Evolutionary conservation across 64 coral and sea anemone species (phyloP), one percentile per base, ranked within the genome.

Genomic region (Orbicella faveolata): DNA sequence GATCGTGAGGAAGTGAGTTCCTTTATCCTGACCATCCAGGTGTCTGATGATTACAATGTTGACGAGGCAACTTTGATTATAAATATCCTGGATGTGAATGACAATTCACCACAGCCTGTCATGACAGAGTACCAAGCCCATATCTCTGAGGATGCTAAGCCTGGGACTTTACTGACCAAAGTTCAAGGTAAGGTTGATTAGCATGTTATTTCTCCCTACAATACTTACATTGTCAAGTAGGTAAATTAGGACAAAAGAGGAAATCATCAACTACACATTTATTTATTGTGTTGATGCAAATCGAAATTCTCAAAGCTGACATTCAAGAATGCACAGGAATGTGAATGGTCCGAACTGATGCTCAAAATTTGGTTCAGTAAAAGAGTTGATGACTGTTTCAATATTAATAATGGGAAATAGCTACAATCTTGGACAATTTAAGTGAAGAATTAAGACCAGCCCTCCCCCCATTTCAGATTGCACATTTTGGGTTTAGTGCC

Each of bases 101-200:
- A 97, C 64, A 97, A 97, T 66, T 77, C 95, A 55, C 95, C 95
- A 52, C 84, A 94, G 59, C 95, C 95, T 7, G 65, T 64, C 1
- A 80, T 92, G 72, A 94, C 75, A 19, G 92, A 94, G 78, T 97
- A 97, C 62, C 83, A 89, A 20, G 95, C 76, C 35, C 88, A 97
- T 30, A 79, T 97, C 33, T 23, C 44, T 34, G 95, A 97, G 72
- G 86, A 93, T 74, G 88, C 89, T 18, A 53, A 26, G 6, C 52
- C 77, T 14, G 95, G 92, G 18, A 79, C 68, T 9, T 73, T 87
- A 13, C 83, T 97, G 1, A 97, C 92, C 1, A 97, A 51, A 89
- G 95, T 97, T 3, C 81, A 97, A 94, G 95, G 95, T 97, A 90
- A 73, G 19, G 77, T 0, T 20, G 55, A 59, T 59, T 16, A 0